Evolutionary conservation across 2,797 vertebrate species (phyloP).

Genomic region (Heteromormyrus szaboi): DNA sequence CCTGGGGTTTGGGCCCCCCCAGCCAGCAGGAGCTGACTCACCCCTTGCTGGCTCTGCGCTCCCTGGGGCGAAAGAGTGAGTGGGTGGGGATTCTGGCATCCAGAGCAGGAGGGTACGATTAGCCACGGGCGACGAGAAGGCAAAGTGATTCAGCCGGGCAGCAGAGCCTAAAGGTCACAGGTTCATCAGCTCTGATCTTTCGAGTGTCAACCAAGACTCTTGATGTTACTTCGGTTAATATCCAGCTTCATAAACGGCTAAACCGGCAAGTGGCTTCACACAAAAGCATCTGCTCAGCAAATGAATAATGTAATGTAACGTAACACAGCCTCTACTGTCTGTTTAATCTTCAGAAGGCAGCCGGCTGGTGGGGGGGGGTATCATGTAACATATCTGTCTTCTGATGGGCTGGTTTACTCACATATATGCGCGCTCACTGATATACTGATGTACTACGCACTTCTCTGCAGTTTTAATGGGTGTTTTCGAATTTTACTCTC

Average conservation of each 20-base stretch:
- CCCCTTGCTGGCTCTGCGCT: constrained; percentile 47
- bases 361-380: neutral
- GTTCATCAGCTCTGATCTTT: neutral
- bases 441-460: neutral
- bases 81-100: constrained; percentile 10
- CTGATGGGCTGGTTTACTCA: neutral
- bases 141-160: neutral
- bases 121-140: neutral
- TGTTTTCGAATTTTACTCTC: neutral
- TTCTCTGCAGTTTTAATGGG: neutral
- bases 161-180: neutral
- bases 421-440: neutral
- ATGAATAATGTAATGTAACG: neutral
- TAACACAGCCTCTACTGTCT: neutral
- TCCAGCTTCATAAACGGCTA: neutral
- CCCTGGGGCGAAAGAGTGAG: constrained; percentile 36
- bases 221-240: neutral
- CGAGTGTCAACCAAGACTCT: neutral
- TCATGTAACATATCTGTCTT: neutral
- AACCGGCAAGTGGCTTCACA: neutral
- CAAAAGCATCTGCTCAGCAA: neutral
- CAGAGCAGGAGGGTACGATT: neutral
- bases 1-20: constrained; percentile 47
- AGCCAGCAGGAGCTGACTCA: constrained; percentile 52
- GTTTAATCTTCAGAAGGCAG: neutral